Conservation (phyloP, 1,140 invertebrate species). For the Odontomachus brunneus region DNA sequence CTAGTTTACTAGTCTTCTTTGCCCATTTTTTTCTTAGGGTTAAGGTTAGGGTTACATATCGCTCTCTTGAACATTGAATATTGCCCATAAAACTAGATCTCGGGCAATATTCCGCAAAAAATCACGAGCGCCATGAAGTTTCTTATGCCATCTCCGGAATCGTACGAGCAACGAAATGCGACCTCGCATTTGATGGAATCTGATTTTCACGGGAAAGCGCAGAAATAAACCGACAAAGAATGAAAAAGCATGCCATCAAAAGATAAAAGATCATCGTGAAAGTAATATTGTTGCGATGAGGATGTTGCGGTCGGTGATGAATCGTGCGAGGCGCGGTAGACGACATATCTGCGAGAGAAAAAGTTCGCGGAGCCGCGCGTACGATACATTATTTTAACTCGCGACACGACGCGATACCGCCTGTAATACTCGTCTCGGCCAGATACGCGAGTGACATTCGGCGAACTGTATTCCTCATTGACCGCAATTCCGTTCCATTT, state of each 20-base stretch:
- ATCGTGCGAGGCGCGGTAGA: constrained; percentile 5
- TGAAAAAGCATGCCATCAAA: too few species aligned
- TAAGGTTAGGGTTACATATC: constrained; percentile 23
- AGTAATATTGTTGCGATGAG: not conserved
- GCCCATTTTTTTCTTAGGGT: too few species aligned
- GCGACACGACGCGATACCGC: too few species aligned
- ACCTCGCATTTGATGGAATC: too few species aligned
- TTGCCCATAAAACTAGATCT: constrained; percentile 2
- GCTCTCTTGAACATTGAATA: not conserved
- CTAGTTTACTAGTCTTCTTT: too few species aligned
- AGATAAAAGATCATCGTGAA: not conserved
- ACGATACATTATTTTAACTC: constrained; percentile 5
- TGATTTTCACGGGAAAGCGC: too few species aligned
- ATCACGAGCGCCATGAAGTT: not conserved
- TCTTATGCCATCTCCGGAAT: not conserved
- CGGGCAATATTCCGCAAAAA: not conserved
- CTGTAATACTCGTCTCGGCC: not conserved
- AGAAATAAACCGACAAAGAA: too few species aligned
- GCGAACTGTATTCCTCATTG: constrained; percentile 23
- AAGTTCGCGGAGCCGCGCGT: not conserved
- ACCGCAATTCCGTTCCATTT: constrained; percentile 12
- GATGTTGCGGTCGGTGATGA: not conserved
- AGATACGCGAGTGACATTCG: not conserved
- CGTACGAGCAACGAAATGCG: not conserved
- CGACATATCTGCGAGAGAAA: not conserved